Evolutionary conservation across 2,888 invertebrate genomes (phyloP).

Genomic region (Rhingia campestris): DNA sequence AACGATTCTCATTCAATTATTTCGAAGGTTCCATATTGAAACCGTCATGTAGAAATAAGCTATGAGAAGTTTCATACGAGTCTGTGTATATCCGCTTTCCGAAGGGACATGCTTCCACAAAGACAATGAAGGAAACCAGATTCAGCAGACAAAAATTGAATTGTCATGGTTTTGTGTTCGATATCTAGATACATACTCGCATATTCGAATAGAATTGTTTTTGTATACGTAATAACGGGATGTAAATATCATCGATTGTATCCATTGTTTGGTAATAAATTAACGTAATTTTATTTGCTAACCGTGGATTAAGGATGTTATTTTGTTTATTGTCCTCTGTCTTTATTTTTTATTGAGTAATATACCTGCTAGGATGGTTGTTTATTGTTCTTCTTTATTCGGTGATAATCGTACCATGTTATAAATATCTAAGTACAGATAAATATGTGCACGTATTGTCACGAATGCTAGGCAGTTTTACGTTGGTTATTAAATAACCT

Average conservation of each 20-base stretch:
- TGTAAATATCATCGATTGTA: slow-evolving; percentile 71
- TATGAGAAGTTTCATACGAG: no score
- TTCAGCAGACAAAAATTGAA: slow-evolving; percentile 60
- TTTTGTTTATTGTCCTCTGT: slow-evolving; percentile 12
- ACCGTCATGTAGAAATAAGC: background rate
- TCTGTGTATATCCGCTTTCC: no score
- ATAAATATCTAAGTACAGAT: no score
- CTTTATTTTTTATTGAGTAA: slow-evolving; percentile 17
- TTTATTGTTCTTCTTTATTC: slow-evolving; percentile 37
- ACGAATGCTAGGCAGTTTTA: no score
- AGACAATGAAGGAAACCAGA: slow-evolving; percentile 27
- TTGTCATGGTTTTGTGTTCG: slow-evolving; percentile 61
- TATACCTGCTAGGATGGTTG: slow-evolving; percentile 23
- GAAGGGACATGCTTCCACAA: slow-evolving; percentile 8
- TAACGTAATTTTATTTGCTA: slow-evolving; percentile 68
- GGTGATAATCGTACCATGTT: slow-evolving; percentile 13
- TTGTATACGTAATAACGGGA: slow-evolving; percentile 52
- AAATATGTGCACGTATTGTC: no score
- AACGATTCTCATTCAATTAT: slow-evolving; percentile 72
- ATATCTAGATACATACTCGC: slow-evolving; percentile 1
- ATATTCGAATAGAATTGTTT: slow-evolving; percentile 65
- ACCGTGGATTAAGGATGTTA: slow-evolving; percentile 60
- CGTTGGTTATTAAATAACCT: no score
- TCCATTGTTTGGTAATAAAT: slow-evolving; percentile 68
- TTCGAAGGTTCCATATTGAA: slow-evolving; percentile 49